Evolutionary conservation across 2,113 vertebrate genomes (phyloP), one percentile per base, ranked within the genome.

Genomic region (Onychostruthus taczanowskii): DNA sequence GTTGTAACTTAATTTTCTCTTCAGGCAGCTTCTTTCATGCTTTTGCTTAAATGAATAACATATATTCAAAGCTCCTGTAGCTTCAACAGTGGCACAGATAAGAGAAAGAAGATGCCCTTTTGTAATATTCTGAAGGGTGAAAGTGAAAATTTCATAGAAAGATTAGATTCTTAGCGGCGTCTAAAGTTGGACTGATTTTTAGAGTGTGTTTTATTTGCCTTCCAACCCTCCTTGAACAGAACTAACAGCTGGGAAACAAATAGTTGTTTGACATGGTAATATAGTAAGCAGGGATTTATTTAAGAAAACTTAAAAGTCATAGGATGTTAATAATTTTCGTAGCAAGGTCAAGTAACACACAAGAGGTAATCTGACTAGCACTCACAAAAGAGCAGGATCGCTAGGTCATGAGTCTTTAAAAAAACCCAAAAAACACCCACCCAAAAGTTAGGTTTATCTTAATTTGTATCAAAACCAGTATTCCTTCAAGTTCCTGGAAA

Each of bases 1-100:
- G 61, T 30, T 93, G 47, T 84, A 78, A 91, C 50, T 86, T 86
- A 41, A 83, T 84, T 94, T 84, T 83, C 53, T 95, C 31, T 77
- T 95, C 46, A 74, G 68, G 43, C 76, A 74, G 16, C 33, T 87
- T 89, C 64, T 87, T 89, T 87, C 47, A 35, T 79, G 47, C 37
- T 84, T 84, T 33, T 47, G 35, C 39, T 74, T 84, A 84, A 89
- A 84, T 63, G 35, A 26, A 21, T 91, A 74, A 75, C 6, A 3
- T 70, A 75, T 81, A 74, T 68, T 92, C 44, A 70, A 43, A 81
- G 43, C 9, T 46, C 16, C 13, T 63, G 43, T 67, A 77, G 33
- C 31, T 86, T 92, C 83, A 80, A 2, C 17, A 37, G 69, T 5
- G 1, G 52, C 27, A 47, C 41, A 47, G 30, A 44, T 59, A 58